These are phyloP conservation scores for Pissodes strobi DNA, from an alignment of 1,140 invertebrate genomes.

Conservation along the genomic window DNA sequence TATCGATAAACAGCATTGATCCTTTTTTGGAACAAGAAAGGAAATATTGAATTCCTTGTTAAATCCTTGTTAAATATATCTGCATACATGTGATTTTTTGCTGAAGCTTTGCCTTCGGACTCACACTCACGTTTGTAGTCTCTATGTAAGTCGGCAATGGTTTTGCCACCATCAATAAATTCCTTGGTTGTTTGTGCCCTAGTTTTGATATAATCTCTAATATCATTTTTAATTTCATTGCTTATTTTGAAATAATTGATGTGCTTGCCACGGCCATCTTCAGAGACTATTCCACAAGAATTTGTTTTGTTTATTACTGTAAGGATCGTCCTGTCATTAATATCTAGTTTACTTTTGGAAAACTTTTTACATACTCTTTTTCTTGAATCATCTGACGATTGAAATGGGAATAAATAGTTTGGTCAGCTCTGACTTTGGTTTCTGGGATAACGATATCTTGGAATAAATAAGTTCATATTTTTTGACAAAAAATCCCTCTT, in stretches of 20 bases:
- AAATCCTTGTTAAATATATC: no score
- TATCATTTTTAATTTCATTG: slow-evolving; percentile 40
- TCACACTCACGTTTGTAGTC: slow-evolving; percentile 43
- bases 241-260: slow-evolving; percentile 46
- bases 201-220: slow-evolving; percentile 50
- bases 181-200: slow-evolving; percentile 45
- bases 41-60: slow-evolving; percentile 51
- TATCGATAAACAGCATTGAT: slow-evolving; percentile 33
- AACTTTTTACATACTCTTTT: slow-evolving; percentile 1
- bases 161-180: slow-evolving; percentile 51
- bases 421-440: neutral
- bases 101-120: slow-evolving; percentile 33
- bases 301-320: no score
- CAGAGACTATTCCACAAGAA: slow-evolving; percentile 12
- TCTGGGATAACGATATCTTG: neutral
- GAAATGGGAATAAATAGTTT: no score
- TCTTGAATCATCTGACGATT: neutral
- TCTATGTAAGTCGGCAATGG: slow-evolving; percentile 48
- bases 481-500: neutral
- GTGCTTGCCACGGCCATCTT: slow-evolving; percentile 43
- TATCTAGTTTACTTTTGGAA: slow-evolving; percentile 9
- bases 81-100: slow-evolving; percentile 44
- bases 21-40: slow-evolving; percentile 46
- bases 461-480: no score
- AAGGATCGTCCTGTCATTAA: slow-evolving; percentile 11